Evolutionary conservation across 1,140 invertebrate species (phyloP), one percentile per base, ranked within the genome.

Genomic region (Pectinophora gossypiella): DNA sequence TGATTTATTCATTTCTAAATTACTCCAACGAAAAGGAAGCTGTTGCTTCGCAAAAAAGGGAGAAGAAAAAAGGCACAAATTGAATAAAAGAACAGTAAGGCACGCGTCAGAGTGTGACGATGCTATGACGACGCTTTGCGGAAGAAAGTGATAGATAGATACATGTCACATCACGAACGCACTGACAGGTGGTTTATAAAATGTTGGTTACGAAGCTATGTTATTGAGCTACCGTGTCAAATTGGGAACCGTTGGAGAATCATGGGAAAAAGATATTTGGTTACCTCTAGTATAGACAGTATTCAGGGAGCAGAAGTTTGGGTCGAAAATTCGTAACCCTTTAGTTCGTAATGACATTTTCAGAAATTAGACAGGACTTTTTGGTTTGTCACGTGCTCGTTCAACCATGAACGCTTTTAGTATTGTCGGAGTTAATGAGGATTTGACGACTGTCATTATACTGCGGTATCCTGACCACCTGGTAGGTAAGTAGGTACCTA

Each of bases 1-100:
- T 75, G 65, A 66, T 71, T 74, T 72, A 82, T 83, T 80, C 71
- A 72, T 76, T 70, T 74, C 59, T 76, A 67, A 80, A 76, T 77
- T 76, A 76, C 67, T 75, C 59, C 56, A 62, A 54, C 61, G 61
- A 73, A 64, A 63, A 85, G 76, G 79, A 82, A 80, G 75, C 72
- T 64, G 72, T 75, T 66, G 65, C 53, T 32, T 18, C n/a, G 64
- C 54, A 68, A 72, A 72, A 70, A 66, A 56, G 46, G 54, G 54
- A 50, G 55, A 27, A 65, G 64, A 46, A 47, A 42, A 75, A 77
- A 81, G 35, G 59, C 54, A 64, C 48, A 56, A 60, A 61, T 54
- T 66, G 50, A 70, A 57, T 61, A 52, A 60, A 44, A 61, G 53
- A 60, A 64, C 51, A 61, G 62, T 69, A 73, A 54, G 43, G 55